Evolutionary conservation across 2,113 vertebrate species (phyloP).

Genomic region (Cairina moschata): DNA sequence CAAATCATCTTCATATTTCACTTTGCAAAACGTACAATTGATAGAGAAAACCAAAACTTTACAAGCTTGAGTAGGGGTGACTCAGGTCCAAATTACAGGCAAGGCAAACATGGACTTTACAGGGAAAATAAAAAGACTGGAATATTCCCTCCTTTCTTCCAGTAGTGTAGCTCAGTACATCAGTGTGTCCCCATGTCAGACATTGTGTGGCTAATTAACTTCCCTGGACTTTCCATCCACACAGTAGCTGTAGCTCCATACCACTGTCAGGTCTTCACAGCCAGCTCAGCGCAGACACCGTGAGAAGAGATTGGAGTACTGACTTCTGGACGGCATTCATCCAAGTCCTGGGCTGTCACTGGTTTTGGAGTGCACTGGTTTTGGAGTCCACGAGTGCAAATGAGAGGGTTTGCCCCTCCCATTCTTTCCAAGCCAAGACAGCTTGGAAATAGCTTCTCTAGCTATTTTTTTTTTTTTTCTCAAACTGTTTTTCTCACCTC

Average conservation of each 20-base stretch:
- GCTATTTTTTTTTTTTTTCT: not conserved
- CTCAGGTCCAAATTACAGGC: not conserved
- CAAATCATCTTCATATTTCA: not conserved
- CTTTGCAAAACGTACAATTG: not conserved
- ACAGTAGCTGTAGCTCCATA: not conserved
- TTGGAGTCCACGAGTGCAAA: not conserved
- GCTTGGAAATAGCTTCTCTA: not conserved
- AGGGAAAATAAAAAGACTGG: not conserved
- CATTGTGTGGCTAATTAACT: not conserved
- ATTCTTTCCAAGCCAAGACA: not conserved
- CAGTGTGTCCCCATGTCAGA: not conserved
- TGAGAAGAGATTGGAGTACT: not conserved
- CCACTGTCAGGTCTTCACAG: not conserved
- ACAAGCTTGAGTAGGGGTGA: not conserved
- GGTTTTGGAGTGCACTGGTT: not conserved
- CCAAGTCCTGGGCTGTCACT: not conserved
- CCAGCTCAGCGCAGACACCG: not conserved
- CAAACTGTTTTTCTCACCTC: not conserved
- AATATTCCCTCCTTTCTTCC: not conserved
- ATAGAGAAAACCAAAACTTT: not conserved
- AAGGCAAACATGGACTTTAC: not conserved
- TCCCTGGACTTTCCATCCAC: not conserved
- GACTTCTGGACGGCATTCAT: not conserved
- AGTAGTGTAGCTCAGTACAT: not conserved
- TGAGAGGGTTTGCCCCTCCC: not conserved